These are phyloP conservation scores for Aurelia coerulea DNA, from an alignment of 30 jellyfish, hydroid and myxozoan genomes.

Conservation along the genomic window DNA sequence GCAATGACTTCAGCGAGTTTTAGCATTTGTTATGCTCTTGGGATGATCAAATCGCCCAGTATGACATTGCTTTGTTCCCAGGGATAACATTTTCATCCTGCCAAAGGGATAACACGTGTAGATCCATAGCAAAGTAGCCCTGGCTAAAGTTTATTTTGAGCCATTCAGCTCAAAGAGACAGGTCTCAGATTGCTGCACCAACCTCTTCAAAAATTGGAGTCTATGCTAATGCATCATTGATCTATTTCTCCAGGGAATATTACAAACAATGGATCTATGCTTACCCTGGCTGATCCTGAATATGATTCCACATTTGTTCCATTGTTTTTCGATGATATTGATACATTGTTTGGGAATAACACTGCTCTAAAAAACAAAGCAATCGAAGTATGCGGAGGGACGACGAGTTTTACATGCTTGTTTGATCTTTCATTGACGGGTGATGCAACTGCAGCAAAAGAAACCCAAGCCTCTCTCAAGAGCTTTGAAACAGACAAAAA, in stretches of 20 bases:
- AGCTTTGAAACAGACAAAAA: conserved; percentile 29
- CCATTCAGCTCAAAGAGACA: too few relatives aligned
- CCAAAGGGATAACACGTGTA: too few relatives aligned
- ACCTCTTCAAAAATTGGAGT: too few relatives aligned
- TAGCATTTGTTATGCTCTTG: too few relatives aligned
- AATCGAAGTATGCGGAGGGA: conserved; percentile 34
- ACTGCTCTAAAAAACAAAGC: conserved; percentile 37
- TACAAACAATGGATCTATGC: conserved; percentile 11
- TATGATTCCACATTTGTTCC: conserved; percentile 39
- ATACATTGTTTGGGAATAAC: conserved; percentile 43
- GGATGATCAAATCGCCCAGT: too few relatives aligned
- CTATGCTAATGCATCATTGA: too few relatives aligned
- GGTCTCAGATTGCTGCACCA: too few relatives aligned
- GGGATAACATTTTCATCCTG: too few relatives aligned
- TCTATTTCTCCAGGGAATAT: conserved; percentile 28
- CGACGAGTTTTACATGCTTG: conserved; percentile 40
- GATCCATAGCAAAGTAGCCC: too few relatives aligned
- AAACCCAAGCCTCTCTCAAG: conserved; percentile 31
- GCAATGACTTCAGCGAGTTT: too few relatives aligned
- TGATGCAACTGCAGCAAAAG: conserved; percentile 29
- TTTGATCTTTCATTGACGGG: conserved; percentile 49
- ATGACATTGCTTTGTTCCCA: too few relatives aligned
- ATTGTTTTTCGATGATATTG: conserved; percentile 33
- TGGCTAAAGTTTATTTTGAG: too few relatives aligned
- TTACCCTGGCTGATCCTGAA: conserved; percentile 25